Conservation (phyloP, 2,113 vertebrate species). For the Myotis brandtii region DNA sequence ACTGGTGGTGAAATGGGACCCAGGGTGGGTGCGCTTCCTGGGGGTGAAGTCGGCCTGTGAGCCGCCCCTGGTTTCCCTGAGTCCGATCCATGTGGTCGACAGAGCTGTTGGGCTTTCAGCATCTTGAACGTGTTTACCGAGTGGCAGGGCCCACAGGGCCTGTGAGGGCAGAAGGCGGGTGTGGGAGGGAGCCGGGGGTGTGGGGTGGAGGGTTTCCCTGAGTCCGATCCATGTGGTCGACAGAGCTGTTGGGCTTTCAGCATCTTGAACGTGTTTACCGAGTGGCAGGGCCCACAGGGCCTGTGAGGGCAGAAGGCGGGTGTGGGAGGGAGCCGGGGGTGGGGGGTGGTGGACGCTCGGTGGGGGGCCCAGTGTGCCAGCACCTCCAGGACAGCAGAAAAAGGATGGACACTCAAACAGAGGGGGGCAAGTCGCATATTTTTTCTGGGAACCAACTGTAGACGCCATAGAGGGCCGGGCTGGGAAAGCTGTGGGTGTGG, state of each 20-base stretch:
- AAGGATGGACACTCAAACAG: not conserved
- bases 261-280: no score
- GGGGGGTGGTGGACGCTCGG: not conserved
- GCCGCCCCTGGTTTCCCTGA: no score
- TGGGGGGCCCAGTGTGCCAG: not conserved
- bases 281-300: not conserved
- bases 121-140: fast-evolving
- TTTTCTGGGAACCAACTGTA: not conserved
- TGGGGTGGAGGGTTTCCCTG: no score
- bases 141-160: not conserved
- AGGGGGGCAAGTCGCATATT: not conserved
- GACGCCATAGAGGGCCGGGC: not conserved
- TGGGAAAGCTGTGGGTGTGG: not conserved
- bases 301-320: not conserved
- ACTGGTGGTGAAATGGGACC: fast-evolving
- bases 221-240: not conserved
- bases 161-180: no score
- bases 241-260: not conserved
- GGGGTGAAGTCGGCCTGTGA: not conserved
- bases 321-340: no score
- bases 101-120: not conserved
- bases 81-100: not conserved
- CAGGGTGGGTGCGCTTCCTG: fast-evolving
- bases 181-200: no score
- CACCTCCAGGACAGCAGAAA: not conserved